phyloP scores from a whole-genome alignment of 1,140 invertebrate species.

The Microvelia longipes region DNA sequence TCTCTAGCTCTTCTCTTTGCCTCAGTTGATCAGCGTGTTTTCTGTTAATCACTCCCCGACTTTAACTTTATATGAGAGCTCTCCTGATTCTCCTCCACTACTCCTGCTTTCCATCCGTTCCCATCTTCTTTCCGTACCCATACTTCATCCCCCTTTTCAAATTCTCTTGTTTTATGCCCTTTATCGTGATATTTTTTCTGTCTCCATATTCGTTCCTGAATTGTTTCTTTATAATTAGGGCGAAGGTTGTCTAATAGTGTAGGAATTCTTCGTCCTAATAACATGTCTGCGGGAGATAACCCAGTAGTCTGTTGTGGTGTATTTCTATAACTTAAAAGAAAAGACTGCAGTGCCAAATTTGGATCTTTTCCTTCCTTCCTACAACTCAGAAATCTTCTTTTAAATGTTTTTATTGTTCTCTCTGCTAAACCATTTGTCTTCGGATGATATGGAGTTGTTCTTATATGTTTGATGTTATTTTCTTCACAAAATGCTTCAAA shows the following conservation, averaged over 20 bases:
- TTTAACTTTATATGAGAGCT: neutral
- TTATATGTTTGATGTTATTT: neutral
- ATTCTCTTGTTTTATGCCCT: neutral
- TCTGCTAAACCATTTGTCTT: neutral
- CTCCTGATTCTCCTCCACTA: neutral
- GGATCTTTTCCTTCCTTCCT: neutral
- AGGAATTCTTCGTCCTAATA: slow-evolving; percentile 2
- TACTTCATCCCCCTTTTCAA: neutral
- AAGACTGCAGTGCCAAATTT: slow-evolving; percentile 3
- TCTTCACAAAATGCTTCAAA: neutral
- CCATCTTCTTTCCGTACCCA: neutral
- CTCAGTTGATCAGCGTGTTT: neutral
- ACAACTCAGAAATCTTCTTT: neutral
- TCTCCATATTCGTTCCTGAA: neutral
- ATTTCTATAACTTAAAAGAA: slow-evolving; percentile 11
- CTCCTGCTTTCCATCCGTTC: neutral
- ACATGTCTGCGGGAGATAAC: slow-evolving; percentile 7
- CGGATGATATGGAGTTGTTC: neutral
- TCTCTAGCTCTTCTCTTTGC: neutral
- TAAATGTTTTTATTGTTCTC: neutral
- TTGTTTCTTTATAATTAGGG: slow-evolving; percentile 4
- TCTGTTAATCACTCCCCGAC: neutral
- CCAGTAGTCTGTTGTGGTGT: slow-evolving; percentile 6
- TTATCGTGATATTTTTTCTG: neutral
- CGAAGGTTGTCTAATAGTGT: neutral